Conservation (phyloP, 1,140 invertebrate genomes). For the Sesamia nonagrioides region DNA sequence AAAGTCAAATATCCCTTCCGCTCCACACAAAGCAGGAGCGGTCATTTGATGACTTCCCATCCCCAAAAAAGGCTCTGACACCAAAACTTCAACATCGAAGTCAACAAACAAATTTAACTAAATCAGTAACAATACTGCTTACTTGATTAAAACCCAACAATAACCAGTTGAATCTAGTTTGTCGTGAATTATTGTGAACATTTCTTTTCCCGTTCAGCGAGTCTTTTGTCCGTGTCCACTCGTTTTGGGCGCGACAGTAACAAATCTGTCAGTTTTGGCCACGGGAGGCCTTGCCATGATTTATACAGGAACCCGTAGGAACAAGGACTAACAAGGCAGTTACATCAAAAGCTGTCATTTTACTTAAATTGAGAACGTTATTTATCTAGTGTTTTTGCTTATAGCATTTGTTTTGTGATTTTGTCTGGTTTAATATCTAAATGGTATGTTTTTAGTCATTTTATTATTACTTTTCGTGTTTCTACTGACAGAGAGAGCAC, state of each 20-base stretch:
- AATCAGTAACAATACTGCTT: constrained; percentile 1
- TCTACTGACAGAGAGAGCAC: too few relatives aligned
- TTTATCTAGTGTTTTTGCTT: constrained; percentile 15
- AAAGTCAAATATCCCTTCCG: too few relatives aligned
- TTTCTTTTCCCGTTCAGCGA: constrained; percentile 47
- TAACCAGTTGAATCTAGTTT: constrained; percentile 40
- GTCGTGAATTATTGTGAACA: constrained; percentile 51
- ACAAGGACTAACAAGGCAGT: constrained; percentile 50
- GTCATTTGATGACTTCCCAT: too few relatives aligned
- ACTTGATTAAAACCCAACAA: constrained; percentile 31
- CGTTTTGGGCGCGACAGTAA: constrained; percentile 61
- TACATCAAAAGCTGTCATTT: constrained; percentile 45
- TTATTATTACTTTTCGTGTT: too few relatives aligned
- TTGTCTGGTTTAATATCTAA: too few relatives aligned
- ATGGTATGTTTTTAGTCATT: too few relatives aligned
- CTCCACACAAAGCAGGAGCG: too few relatives aligned
- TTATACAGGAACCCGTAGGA: constrained; percentile 48
- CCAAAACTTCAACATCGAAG: background rate
- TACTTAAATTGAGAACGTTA: constrained; percentile 31
- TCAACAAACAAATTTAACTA: constrained; percentile 11
- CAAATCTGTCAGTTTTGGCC: constrained; percentile 61
- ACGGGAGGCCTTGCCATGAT: constrained; percentile 42
- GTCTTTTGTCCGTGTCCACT: constrained; percentile 53
- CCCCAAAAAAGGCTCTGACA: background rate
- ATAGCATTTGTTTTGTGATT: background rate